Base-by-base conservation (phyloP, 2,888 invertebrate genomes). In the Nemoura dubitans region DNA sequence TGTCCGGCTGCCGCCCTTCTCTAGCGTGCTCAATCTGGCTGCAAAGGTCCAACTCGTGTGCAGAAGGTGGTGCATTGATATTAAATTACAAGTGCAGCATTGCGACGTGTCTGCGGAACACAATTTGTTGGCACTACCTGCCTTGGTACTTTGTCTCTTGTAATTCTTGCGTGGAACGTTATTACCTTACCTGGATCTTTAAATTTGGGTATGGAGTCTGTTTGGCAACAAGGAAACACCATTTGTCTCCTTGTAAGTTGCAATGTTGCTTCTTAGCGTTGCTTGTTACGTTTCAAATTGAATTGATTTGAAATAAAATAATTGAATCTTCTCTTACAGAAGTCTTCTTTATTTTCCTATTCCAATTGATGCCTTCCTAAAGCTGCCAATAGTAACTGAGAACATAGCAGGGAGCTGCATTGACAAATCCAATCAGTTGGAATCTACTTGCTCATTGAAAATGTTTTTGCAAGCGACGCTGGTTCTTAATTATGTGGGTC, bases 241-340 rank as follows among this genome's bases (percentile, higher is more conserved):
- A 59, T 59, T 59, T 59, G 59, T 59, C 59, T 21, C 59, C 21
- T 7, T 59, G 59, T 14, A 59, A 59, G 59, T 59, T 59, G 59
- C 59, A 21, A 59, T 59, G 59, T 59, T 59, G 59, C 59, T 59
- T 59, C 36, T 59, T 59, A 59, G 59, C 59, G 21, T 59, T 59
- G 59, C 59, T 59, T 59, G 59, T 59, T 59, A 59, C 59, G 59
- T 59, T 59, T 59, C 59, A 59, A 59, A 59, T 59, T 59, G 59
- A 59, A 59, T 59, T 59, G 59, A 59, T 59, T 59, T 59, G 59
- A 59, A 59, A 59, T 59, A 59, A 59, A 59, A 59, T 16, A 7
- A 59, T 59, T 59, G 59, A 59, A 59, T 59, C 21, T 59, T 59
- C 59, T 59, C 59, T 59, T 59, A 7, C 14, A 21, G 59, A 21